A percentile compares a stretch with the other conserved stretches of the same genome.
phyloP scores from a whole-genome alignment of 2,888 invertebrate species.

The Meandrusa payeni region DNA sequence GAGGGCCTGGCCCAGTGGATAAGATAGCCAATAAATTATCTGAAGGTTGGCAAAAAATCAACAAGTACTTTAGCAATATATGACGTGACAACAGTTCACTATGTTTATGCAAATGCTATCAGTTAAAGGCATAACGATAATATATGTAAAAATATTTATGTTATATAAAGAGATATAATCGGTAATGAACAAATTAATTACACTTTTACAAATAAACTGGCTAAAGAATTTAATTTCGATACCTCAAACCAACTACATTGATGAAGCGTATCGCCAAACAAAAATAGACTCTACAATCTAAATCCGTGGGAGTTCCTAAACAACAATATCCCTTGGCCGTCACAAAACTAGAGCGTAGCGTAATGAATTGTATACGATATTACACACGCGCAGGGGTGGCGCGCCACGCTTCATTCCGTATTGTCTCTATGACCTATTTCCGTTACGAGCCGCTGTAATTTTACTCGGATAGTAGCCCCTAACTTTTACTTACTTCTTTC shows the following conservation, averaged over 20 bases:
- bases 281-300: conserved; percentile 1
- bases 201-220: too few relatives aligned
- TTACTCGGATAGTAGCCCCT: conserved; percentile 6
- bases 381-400: conserved; percentile 32
- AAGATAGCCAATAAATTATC: conserved; percentile 67
- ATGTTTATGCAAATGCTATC: too few relatives aligned
- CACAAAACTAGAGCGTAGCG: conserved; percentile 31
- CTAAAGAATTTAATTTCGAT: too few relatives aligned
- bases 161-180: too few relatives aligned
- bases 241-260: background rate
- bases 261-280: conserved; percentile 1
- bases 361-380: conserved; percentile 52
- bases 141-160: too few relatives aligned
- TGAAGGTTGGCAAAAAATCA: conserved; percentile 73
- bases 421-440: conserved; percentile 71
- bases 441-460: conserved; percentile 30
- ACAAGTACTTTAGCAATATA: conserved; percentile 63
- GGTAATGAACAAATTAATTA: too few relatives aligned
- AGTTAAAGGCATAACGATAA: too few relatives aligned
- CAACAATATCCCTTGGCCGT: conserved; percentile 14
- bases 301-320: conserved; percentile 10
- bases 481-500: conserved; percentile 9
- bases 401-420: conserved; percentile 45
- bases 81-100: conserved; percentile 26
- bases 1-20: conserved; percentile 71